A percentile compares a stretch with the other conserved stretches of the same genome.
These are phyloP conservation scores for Pantherophis alleghaniensis DNA, from an alignment of 2,797 vertebrate genomes.

Conservation along the genomic window DNA sequence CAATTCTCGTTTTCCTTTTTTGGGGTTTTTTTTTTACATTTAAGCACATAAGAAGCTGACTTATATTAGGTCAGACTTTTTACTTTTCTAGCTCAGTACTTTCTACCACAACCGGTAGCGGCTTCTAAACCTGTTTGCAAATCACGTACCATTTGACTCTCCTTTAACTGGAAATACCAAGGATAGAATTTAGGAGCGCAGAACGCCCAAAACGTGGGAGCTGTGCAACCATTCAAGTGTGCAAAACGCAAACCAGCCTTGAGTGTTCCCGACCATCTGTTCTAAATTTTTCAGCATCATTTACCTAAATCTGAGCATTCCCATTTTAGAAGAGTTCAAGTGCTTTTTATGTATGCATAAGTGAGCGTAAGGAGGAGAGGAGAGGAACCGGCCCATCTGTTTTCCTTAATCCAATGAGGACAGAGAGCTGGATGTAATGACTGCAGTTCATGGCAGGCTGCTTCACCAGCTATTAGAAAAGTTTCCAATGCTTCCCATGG, in stretches of 20 bases:
- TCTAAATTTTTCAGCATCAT: neutral
- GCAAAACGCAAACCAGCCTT: neutral
- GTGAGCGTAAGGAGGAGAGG: neutral
- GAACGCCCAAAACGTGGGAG: neutral
- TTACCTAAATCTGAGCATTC: neutral
- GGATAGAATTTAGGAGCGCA: neutral
- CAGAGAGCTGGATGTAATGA: conserved; percentile 53
- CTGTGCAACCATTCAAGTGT: neutral
- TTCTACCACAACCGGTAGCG: neutral
- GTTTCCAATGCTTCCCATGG: conserved; percentile 54
- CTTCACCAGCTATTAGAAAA: conserved; percentile 54
- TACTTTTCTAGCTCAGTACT: neutral
- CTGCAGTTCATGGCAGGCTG: conserved; percentile 53
- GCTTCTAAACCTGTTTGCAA: neutral
- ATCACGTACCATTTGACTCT: neutral
- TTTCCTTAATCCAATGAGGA: conserved; percentile 46
- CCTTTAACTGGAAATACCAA: neutral
- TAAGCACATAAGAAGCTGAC: neutral
- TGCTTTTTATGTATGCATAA: neutral
- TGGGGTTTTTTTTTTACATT: too few species aligned
- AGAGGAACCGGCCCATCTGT: neutral
- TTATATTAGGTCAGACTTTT: neutral
- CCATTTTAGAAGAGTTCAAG: neutral
- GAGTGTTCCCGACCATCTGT: neutral
- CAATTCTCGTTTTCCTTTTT: neutral